Evolutionary conservation across 2,888 invertebrate genomes (phyloP).

Genomic region (Drosophila anomelani): DNA sequence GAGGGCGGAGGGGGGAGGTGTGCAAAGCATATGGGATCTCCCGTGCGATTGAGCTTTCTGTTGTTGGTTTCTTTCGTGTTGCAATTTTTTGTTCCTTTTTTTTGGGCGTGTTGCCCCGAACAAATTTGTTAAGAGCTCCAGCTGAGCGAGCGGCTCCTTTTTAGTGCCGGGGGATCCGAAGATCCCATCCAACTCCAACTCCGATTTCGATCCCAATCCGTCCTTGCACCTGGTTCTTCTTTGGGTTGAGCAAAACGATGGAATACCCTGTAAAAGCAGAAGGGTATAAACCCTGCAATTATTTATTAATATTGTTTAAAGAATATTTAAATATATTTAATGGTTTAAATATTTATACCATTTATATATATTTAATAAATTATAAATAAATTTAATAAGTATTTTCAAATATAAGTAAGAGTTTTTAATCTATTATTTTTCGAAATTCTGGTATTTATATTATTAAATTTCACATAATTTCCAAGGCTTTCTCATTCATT

Average conservation of each 20-base stretch:
- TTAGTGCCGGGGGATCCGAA: slow-evolving; percentile 55
- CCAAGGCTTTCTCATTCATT: not conserved
- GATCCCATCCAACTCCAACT: not conserved
- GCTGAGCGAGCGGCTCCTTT: slow-evolving; percentile 82
- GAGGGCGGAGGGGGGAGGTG: slow-evolving; percentile 1
- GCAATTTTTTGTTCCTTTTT: slow-evolving; percentile 13
- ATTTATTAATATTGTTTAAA: not conserved
- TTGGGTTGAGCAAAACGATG: not conserved
- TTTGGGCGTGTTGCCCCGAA: slow-evolving; percentile 81
- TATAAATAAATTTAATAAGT: no score
- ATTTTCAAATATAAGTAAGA: no score
- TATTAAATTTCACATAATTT: not conserved
- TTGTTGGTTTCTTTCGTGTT: slow-evolving; percentile 15
- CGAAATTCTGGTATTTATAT: not conserved
- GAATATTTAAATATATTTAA: not conserved
- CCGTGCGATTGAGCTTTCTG: slow-evolving; percentile 11
- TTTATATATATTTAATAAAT: no score
- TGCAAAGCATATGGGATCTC: slow-evolving; percentile 36
- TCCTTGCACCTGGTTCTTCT: slow-evolving; percentile 46
- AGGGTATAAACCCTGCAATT: not conserved
- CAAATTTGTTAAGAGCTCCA: slow-evolving; percentile 84
- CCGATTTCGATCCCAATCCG: slow-evolving; percentile 2
- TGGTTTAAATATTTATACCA: no score
- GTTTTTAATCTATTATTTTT: not conserved
- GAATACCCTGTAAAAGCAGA: not conserved